These are phyloP conservation scores for Lasius platythorax DNA, from an alignment of 2,888 invertebrate species.

Conservation along the genomic window DNA sequence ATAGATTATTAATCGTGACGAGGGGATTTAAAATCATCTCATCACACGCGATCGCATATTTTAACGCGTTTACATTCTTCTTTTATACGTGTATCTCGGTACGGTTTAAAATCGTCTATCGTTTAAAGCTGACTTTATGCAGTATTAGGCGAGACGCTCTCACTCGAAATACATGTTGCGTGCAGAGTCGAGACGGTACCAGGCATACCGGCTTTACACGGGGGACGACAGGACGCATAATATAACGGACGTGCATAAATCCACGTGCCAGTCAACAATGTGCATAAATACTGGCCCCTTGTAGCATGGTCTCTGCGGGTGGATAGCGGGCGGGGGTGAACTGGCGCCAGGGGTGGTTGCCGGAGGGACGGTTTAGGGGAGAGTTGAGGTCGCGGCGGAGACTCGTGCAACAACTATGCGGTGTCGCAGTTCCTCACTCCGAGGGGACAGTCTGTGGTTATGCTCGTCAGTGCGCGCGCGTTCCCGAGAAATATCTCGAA, in stretches of 20 bases:
- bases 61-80: background rate
- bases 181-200: slow-evolving; percentile 82
- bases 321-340: slow-evolving; percentile 59
- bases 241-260: slow-evolving; percentile 86
- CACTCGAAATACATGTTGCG: slow-evolving; percentile 82
- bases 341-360: slow-evolving; percentile 61
- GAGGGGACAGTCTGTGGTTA: slow-evolving; percentile 81
- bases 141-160: slow-evolving; percentile 66
- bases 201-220: slow-evolving; percentile 83
- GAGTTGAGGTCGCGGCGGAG: slow-evolving; percentile 65
- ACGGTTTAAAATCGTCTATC: slow-evolving; percentile 9
- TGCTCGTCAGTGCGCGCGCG: slow-evolving; percentile 77
- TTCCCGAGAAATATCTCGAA: slow-evolving; percentile 41
- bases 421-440: slow-evolving; percentile 81
- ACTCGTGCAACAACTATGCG: slow-evolving; percentile 80
- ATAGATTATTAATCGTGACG: background rate
- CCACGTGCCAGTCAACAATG: slow-evolving; percentile 86
- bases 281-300: slow-evolving; percentile 85
- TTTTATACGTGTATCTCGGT: background rate
- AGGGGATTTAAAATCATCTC: background rate
- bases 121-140: slow-evolving; percentile 56
- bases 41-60: background rate
- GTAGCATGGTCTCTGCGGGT: slow-evolving; percentile 79
- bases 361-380: slow-evolving; percentile 66
- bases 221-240: slow-evolving; percentile 84